Base-by-base conservation (phyloP, 2,113 vertebrate genomes). In the Alectura lathami region DNA sequence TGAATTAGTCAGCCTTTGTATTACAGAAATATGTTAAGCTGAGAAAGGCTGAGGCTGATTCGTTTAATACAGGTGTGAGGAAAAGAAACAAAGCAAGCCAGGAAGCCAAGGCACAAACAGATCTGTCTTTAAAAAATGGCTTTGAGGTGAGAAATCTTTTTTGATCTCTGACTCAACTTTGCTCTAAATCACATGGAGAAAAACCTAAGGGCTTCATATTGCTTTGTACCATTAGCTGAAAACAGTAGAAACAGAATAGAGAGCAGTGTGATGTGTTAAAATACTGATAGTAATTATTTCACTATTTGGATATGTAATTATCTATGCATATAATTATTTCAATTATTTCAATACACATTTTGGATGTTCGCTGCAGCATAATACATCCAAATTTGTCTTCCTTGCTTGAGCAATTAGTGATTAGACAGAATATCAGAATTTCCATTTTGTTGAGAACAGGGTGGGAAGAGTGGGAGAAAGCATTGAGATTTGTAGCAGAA, bases 391-490 rank as follows among this genome's bases (percentile, higher is more conserved):
- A 51, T 5, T 29, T 8, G 2, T 56, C 16, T 76, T 83, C 45
- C 8, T 45, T 92, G 17, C 2, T 77, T 7, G 2, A 78, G 17
- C 26, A 38, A 32, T 54, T 69, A 60, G 14, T 38, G 23, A 62
- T 81, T 56, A 42, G 8, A 29, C 4, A 38, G 38, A n/a, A 40
- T 54, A 91, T 7, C 4, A 72, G 21, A 76, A 73, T 76, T 86
- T 76, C 29, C 43, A 23, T 68, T 77, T 29, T 50, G 14, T 0
- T 59, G 0, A 11, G n/a, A 76, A 76, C 8, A 40, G 40, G 23
- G 17, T n/a, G 5, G 9, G 26, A 57, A 48, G 30, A 3, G 4
- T 0, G 2, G 5, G 8, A 4, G 3, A 6, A 16, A 67, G 5
- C 3, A 30, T 22, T 53, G 14, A 5, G 14, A 29, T 66, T 42